Evolutionary conservation across 2,888 invertebrate species (phyloP).

Genomic region (Argyresthia goedartella): DNA sequence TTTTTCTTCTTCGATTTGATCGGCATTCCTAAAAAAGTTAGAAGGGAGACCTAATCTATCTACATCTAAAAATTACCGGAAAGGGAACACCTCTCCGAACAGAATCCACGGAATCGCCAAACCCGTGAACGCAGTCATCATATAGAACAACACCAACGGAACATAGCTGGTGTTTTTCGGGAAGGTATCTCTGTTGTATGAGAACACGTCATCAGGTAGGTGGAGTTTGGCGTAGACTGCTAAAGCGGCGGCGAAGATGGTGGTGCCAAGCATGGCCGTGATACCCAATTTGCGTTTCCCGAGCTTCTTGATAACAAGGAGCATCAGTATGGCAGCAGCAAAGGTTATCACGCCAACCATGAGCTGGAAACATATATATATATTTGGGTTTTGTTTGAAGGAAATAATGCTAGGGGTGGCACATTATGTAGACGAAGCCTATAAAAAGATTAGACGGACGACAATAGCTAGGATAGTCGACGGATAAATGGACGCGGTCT

Average conservation of each 20-base stretch:
- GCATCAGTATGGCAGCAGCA: conserved; percentile 43
- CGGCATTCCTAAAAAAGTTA: too few relatives aligned
- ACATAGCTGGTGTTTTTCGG: conserved; percentile 41
- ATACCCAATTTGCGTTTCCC: conserved; percentile 63
- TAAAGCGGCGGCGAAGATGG: conserved; percentile 43
- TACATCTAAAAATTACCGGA: conserved; percentile 40
- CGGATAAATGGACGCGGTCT: too few relatives aligned
- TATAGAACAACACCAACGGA: conserved; percentile 48
- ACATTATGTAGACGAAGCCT: too few relatives aligned
- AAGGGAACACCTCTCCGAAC: conserved; percentile 70
- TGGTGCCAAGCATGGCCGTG: conserved; percentile 46
- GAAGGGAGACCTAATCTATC: too few relatives aligned
- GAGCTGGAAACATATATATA: conserved; percentile 44
- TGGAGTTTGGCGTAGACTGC: conserved; percentile 48
- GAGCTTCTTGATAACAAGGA: conserved; percentile 43
- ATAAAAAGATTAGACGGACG: too few relatives aligned
- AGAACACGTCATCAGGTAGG: conserved; percentile 43
- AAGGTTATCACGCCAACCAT: conserved; percentile 59
- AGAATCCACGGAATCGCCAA: conserved; percentile 67
- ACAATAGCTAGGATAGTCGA: too few relatives aligned
- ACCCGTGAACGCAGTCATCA: conserved; percentile 43
- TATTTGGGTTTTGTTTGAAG: too few relatives aligned
- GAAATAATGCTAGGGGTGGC: too few relatives aligned
- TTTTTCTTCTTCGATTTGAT: too few relatives aligned
- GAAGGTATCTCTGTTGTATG: conserved; percentile 49